Evolutionary conservation across 2,888 invertebrate species (phyloP).

Genomic region (Vandiemenella viatica): DNA sequence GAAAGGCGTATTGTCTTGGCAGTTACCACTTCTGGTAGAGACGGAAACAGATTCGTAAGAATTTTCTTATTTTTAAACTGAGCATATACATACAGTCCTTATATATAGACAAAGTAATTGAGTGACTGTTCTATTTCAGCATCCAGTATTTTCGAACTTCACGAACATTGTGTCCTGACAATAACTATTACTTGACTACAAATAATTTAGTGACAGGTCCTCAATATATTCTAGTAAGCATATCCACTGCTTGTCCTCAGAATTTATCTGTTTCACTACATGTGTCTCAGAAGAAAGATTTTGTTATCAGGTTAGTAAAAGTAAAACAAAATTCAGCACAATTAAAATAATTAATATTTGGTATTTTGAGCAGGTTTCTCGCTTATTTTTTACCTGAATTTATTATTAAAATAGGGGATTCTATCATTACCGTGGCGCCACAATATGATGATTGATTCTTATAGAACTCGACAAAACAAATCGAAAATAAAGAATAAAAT

Average conservation of each 20-base stretch:
- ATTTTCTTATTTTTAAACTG: not conserved
- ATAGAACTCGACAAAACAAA: too few relatives aligned
- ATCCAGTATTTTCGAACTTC: constrained; percentile 39
- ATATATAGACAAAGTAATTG: too few relatives aligned
- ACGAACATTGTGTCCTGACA: constrained; percentile 46
- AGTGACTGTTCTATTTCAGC: constrained; percentile 21
- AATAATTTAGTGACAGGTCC: constrained; percentile 15
- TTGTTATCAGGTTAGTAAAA: constrained; percentile 37
- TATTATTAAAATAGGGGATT: too few relatives aligned
- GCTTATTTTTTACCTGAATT: too few relatives aligned
- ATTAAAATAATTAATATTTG: too few relatives aligned
- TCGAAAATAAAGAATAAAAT: too few relatives aligned
- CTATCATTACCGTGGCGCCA: too few relatives aligned
- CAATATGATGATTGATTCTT: too few relatives aligned
- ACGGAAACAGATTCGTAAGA: constrained; percentile 22
- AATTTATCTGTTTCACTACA: constrained; percentile 42
- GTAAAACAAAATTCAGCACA: too few relatives aligned
- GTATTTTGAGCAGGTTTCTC: too few relatives aligned
- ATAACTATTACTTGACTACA: constrained; percentile 32
- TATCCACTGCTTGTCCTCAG: constrained; percentile 47
- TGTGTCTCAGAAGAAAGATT: constrained; percentile 42
- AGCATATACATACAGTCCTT: not conserved
- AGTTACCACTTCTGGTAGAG: constrained; percentile 50
- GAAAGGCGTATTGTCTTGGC: constrained; percentile 63
- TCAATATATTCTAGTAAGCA: constrained; percentile 41